phyloP scores from a whole-genome alignment of 2,113 vertebrate species.

The Barbus barbus region DNA sequence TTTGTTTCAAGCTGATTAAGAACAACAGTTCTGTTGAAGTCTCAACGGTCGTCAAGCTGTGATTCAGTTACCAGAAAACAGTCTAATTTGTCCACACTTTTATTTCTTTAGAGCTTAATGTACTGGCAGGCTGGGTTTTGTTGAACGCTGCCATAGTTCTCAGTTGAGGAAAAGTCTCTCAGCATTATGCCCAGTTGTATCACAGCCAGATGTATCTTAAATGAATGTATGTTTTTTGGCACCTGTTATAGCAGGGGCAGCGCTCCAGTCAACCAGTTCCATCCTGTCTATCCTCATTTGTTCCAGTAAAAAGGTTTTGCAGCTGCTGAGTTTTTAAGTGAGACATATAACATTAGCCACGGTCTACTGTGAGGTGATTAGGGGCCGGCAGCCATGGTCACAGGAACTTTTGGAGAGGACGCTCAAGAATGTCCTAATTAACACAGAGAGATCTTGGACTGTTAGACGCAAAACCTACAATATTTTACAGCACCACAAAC shows the following conservation, averaged over 20 bases:
- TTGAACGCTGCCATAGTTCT: background rate
- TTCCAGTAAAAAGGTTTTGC: slow-evolving; percentile 35
- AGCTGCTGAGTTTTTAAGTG: slow-evolving; percentile 20
- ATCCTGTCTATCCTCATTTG: too few relatives aligned
- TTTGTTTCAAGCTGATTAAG: background rate
- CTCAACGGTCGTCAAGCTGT: slow-evolving; percentile 67
- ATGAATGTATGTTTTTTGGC: slow-evolving; percentile 22
- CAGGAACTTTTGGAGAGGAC: background rate
- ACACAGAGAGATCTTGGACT: background rate
- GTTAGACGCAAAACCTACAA: background rate
- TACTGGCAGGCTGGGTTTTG: background rate
- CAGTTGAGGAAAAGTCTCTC: background rate
- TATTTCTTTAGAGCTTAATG: background rate
- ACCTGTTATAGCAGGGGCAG: slow-evolving; percentile 11
- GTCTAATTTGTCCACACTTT: slow-evolving; percentile 11
- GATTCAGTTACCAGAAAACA: slow-evolving; percentile 11
- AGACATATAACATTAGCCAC: background rate
- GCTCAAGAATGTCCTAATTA: background rate
- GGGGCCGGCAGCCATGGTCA: background rate
- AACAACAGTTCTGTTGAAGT: slow-evolving; percentile 63
- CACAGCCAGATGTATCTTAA: background rate
- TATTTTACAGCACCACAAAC: slow-evolving; percentile 16
- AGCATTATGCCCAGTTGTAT: slow-evolving; percentile 3
- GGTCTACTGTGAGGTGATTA: slow-evolving; percentile 8
- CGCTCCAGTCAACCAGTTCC: background rate